Conservation (phyloP, 2,113 vertebrate genomes). For the Theropithecus gelada region DNA sequence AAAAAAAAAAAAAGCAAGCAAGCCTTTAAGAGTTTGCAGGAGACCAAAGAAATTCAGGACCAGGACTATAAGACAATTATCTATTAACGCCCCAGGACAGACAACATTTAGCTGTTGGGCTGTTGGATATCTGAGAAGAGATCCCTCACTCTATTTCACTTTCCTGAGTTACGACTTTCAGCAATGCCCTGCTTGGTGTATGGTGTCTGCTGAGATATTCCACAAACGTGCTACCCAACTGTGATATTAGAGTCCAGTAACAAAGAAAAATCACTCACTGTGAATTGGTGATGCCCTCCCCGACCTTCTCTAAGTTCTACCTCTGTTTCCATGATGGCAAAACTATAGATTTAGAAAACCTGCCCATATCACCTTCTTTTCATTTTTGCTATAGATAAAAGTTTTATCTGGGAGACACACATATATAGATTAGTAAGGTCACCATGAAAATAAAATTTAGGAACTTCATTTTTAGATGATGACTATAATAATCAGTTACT, state of each 20-base stretch:
- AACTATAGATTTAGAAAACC: neutral
- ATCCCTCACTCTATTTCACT: neutral
- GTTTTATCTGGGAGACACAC: neutral
- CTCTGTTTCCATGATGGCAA: neutral
- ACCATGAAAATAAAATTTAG: neutral
- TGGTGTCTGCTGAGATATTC: neutral
- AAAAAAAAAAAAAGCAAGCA: too few species aligned
- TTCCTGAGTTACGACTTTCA: neutral
- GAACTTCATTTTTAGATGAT: neutral
- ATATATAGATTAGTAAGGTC: neutral
- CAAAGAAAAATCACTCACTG: neutral
- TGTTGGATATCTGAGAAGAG: fast-evolving
- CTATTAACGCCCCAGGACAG: neutral
- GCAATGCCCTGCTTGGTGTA: neutral
- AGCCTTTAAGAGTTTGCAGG: neutral
- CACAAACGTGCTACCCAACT: neutral
- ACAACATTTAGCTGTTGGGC: neutral
- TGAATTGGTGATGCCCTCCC: neutral
- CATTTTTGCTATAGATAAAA: neutral
- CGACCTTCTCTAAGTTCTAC: neutral
- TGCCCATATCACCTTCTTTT: neutral
- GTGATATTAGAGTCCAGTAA: neutral
- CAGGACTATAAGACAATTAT: neutral
- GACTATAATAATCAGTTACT: neutral
- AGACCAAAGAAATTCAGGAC: neutral